A percentile compares a stretch with the other conserved stretches of the same genome.
Evolutionary conservation across 1,140 invertebrate genomes (phyloP).

Genomic region (Lasioglossum albipes): DNA sequence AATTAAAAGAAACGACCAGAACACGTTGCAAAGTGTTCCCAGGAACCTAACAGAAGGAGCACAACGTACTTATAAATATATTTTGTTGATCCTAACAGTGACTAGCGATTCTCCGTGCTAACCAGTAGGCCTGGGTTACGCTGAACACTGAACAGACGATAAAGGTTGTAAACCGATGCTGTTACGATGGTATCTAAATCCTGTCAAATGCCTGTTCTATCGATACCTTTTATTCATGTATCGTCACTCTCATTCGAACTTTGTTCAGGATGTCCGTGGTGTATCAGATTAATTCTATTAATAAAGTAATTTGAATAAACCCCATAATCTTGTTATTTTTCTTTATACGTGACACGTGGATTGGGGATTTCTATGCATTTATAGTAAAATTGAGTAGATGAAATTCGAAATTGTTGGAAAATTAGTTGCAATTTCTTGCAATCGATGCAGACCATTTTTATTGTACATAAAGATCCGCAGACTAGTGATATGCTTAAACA

Average conservation of each 20-base stretch:
- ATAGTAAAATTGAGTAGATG: too few relatives aligned
- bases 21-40: too few relatives aligned
- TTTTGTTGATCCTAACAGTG: constrained; percentile 46
- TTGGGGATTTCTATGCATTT: too few relatives aligned
- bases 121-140: constrained; percentile 49
- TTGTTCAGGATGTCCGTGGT: constrained; percentile 33
- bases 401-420: too few relatives aligned
- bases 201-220: constrained; percentile 72
- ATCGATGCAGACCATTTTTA: too few relatives aligned
- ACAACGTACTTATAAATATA: constrained; percentile 25
- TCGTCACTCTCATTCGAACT: constrained; percentile 70
- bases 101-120: constrained; percentile 55
- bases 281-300: constrained; percentile 57
- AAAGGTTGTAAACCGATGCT: constrained; percentile 74
- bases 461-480: too few relatives aligned
- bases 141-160: constrained; percentile 51
- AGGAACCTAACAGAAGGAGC: too few relatives aligned
- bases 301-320: background rate
- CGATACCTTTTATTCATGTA: constrained; percentile 73
- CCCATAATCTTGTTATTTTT: background rate
- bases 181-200: constrained; percentile 76
- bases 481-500: too few relatives aligned
- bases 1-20: too few relatives aligned
- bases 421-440: background rate
- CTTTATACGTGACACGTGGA: too few relatives aligned